Conservation (phyloP, 2,113 vertebrate genomes). For the Cervus canadensis region DNA sequence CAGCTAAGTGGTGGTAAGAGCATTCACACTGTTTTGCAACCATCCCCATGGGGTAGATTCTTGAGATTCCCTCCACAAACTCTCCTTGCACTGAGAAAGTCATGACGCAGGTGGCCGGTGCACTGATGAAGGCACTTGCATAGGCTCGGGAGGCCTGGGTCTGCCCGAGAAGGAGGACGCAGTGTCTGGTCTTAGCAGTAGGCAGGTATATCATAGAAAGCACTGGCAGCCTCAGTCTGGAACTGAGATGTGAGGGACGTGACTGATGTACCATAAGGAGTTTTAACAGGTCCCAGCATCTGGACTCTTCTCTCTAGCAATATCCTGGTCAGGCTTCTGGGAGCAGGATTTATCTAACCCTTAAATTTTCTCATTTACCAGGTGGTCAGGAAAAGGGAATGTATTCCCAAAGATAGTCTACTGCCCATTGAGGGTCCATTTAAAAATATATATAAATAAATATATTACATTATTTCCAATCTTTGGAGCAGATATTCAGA, state of each 20-base stretch:
- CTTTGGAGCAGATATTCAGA: neutral
- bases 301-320: neutral
- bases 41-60: neutral
- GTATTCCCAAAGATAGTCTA: neutral
- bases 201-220: neutral
- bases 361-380: neutral
- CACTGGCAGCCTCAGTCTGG: neutral
- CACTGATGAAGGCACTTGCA: neutral
- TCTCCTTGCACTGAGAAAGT: neutral
- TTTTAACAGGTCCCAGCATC: neutral
- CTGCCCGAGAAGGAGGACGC: neutral
- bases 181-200: neutral
- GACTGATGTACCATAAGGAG: neutral
- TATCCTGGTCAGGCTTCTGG: neutral
- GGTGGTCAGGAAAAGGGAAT: neutral
- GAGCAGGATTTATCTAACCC: neutral
- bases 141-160: neutral
- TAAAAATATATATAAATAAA: neutral
- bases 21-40: neutral
- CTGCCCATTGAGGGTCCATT: neutral
- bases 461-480: neutral
- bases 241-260: neutral
- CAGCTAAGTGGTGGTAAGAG: neutral
- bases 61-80: neutral
- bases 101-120: rapidly evolving